phyloP scores from a whole-genome alignment of 2,113 vertebrate genomes.

The Anarhynchus alexandrinus region DNA sequence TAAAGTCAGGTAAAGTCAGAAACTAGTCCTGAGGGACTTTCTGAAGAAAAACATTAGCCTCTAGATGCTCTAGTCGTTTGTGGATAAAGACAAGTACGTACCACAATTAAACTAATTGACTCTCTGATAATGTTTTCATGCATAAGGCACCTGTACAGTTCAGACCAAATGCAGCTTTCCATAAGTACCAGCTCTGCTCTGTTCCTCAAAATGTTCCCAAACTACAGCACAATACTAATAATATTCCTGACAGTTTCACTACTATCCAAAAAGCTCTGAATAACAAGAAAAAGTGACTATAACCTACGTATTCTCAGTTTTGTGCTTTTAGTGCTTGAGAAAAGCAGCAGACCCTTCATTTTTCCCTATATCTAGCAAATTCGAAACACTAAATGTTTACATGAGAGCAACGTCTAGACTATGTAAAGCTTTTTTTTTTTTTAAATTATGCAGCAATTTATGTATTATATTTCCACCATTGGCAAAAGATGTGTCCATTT shows the following conservation, averaged over 20 bases:
- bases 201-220: neutral
- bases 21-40: slow-evolving; percentile 1
- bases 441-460: neutral
- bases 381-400: neutral
- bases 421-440: neutral
- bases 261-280: neutral
- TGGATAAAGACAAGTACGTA: neutral
- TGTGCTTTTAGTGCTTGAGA: neutral
- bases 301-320: neutral
- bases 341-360: neutral
- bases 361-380: neutral
- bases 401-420: neutral
- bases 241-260: neutral
- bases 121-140: neutral
- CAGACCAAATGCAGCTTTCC: neutral
- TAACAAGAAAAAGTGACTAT: neutral
- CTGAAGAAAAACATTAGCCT: neutral
- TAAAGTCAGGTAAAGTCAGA: neutral
- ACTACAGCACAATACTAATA: neutral
- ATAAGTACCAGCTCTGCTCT: neutral
- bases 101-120: neutral
- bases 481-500: neutral
- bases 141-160: neutral
- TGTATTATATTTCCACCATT: neutral
- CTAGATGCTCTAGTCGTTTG: neutral